A percentile compares a stretch with the other conserved stretches of the same genome.
phyloP scores from a whole-genome alignment of 2,113 vertebrate species.

The Pomatorhinus ruficollis region DNA sequence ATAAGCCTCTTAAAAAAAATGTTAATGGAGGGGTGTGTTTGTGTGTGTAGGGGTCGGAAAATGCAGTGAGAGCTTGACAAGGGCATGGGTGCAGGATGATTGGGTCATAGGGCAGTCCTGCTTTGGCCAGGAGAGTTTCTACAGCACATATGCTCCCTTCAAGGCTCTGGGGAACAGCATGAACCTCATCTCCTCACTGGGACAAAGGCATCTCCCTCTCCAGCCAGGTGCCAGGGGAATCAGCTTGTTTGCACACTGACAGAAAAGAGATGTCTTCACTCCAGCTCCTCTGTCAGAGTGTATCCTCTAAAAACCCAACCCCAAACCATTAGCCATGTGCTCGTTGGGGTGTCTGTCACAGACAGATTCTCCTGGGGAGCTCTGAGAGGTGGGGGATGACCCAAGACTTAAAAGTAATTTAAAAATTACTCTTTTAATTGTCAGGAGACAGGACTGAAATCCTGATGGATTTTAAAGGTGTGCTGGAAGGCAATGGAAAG shows the following conservation, averaged over 20 bases:
- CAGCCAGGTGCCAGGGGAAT: not conserved
- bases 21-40: accelerated
- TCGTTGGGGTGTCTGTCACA: not conserved
- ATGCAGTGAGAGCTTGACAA: not conserved
- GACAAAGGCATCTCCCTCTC: not conserved
- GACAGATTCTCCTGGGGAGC: not conserved
- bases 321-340: not conserved
- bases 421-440: not conserved
- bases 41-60: not conserved
- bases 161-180: not conserved
- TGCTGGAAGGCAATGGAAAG: not conserved
- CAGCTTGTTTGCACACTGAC: not conserved
- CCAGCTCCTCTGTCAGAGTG: not conserved
- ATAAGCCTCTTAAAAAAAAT: not conserved
- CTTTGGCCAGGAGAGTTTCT: not conserved
- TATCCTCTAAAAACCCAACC: not conserved
- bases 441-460: not conserved
- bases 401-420: accelerated
- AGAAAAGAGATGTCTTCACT: not conserved
- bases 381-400: not conserved
- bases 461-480: not conserved
- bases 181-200: not conserved
- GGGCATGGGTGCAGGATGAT: not conserved
- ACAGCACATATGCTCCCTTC: not conserved
- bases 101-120: not conserved